These are phyloP conservation scores for Onchidella celtica DNA, from an alignment of 2,888 invertebrate species.

Conservation along the genomic window DNA sequence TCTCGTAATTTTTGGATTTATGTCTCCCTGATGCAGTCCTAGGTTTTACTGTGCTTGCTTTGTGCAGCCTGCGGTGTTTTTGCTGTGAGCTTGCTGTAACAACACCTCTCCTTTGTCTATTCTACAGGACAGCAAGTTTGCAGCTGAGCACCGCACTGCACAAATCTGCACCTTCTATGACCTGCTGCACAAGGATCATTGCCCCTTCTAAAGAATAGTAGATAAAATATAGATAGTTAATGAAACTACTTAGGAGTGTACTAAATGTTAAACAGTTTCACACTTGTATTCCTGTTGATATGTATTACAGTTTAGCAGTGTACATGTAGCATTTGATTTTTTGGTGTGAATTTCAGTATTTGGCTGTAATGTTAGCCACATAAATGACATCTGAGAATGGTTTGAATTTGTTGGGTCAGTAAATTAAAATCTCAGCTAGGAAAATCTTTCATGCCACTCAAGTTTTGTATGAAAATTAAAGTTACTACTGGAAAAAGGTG, in stretches of 20 bases:
- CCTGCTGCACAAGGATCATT: conserved; percentile 12
- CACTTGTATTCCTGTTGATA: not conserved
- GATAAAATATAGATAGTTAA: too few species aligned
- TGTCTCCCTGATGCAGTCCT: conserved; percentile 4
- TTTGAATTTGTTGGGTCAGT: too few species aligned
- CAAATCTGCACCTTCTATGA: conserved; percentile 19
- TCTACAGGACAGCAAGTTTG: conserved; percentile 53
- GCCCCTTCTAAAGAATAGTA: not conserved
- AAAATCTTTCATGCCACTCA: too few species aligned
- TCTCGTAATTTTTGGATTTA: too few species aligned
- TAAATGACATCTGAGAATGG: too few species aligned
- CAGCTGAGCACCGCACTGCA: conserved; percentile 49
- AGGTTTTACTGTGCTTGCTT: conserved; percentile 36
- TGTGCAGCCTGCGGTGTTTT: conserved; percentile 44
- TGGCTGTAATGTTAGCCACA: too few species aligned
- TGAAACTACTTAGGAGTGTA: too few species aligned
- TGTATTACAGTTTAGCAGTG: not conserved
- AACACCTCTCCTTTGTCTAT: conserved; percentile 48
- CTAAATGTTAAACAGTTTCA: too few species aligned
- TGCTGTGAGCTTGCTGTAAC: conserved; percentile 53
- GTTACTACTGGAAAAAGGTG: too few species aligned
- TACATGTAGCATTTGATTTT: not conserved
- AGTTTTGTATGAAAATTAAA: too few species aligned
- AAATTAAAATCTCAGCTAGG: too few species aligned
- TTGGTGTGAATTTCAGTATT: too few species aligned